Base-by-base conservation (phyloP, 2,888 invertebrate genomes). In the Hirtodrosophila duncani region DNA sequence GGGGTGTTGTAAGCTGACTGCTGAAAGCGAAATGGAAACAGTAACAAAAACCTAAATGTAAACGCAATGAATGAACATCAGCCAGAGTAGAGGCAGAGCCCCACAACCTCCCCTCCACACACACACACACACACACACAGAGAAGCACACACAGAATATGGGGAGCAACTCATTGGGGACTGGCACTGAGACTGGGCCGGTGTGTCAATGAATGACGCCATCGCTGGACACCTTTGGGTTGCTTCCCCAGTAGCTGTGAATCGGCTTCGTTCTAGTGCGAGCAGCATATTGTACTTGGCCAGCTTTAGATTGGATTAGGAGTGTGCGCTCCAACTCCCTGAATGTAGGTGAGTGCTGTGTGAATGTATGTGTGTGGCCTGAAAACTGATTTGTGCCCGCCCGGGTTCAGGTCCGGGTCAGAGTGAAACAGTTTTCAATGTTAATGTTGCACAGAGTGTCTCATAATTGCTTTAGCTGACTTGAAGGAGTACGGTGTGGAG, bases 201-300 rank as follows among this genome's bases (percentile, higher is more conserved):
- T 51, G 44, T 63, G 75, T 74, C 75, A 70, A 66, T 70, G 70
- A 50, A 49, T 71, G 72, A 64, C 72, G 78, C 72, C 78, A 65
- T 44, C 51, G 46, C 42, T 57, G 59, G 75, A 53, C 70, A 72
- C 75, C 71, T 74, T 61, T 52, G 57, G 61, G 45, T 26, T 61
- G 69, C 57, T 53, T 53, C 50, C 55, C 37, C 45, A 42, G 66
- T 66, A 66, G 57, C 66, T 62, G 62, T 66, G 66, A 48, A 64
- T 52, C 56, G 48, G 55, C 45, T 51, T 53, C 48, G 53, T 53
- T 59, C 56, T 62, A 39, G 24, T 13, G 6, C 37, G 33, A 30
- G 41, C 42, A 27, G 50, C 38, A 44, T 58, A 58, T 58, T 49
- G 43, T 49, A 31, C 30, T 21, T 37, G 34, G 14, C 11, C 21